Percentiles rank a stretch among this genome's conserved stretches.
Conservation (phyloP, 2,113 vertebrate species). For the Prunella fulvescens region DNA sequence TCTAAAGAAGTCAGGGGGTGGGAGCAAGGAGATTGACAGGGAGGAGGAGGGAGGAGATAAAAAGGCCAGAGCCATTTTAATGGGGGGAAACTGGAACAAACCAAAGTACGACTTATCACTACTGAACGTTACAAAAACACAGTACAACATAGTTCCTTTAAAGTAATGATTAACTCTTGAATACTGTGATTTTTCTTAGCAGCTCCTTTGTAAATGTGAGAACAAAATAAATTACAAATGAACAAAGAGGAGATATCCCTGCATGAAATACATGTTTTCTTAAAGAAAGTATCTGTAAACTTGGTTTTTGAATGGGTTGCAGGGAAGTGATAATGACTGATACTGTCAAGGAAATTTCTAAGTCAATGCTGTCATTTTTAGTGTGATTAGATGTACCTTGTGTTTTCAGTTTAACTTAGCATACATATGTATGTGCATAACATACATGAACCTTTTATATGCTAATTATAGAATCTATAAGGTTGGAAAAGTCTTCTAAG, state of each 20-base stretch:
- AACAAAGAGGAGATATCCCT: not conserved
- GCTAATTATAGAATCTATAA: not conserved
- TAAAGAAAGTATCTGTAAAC: not conserved
- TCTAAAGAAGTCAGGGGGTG: too few relatives aligned
- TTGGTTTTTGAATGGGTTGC: not conserved
- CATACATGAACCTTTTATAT: not conserved
- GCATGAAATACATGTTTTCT: not conserved
- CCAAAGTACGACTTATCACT: too few relatives aligned
- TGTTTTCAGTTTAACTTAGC: not conserved
- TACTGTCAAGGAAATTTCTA: not conserved
- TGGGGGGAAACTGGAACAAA: too few relatives aligned
- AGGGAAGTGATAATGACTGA: not conserved
- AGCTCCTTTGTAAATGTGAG: not conserved
- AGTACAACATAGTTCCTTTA: not conserved
- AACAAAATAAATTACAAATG: not conserved
- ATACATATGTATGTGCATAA: not conserved
- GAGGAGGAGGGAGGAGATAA: too few relatives aligned
- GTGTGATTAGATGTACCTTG: not conserved
- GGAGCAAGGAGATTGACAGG: too few relatives aligned
- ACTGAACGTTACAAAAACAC: too few relatives aligned
- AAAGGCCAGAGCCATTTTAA: too few relatives aligned
- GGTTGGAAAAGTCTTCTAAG: not conserved
- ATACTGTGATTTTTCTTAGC: not conserved
- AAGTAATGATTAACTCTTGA: not conserved
- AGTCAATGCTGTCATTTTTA: not conserved